Conservation (phyloP, 2,113 vertebrate species). For the Albula glossodonta region DNA sequence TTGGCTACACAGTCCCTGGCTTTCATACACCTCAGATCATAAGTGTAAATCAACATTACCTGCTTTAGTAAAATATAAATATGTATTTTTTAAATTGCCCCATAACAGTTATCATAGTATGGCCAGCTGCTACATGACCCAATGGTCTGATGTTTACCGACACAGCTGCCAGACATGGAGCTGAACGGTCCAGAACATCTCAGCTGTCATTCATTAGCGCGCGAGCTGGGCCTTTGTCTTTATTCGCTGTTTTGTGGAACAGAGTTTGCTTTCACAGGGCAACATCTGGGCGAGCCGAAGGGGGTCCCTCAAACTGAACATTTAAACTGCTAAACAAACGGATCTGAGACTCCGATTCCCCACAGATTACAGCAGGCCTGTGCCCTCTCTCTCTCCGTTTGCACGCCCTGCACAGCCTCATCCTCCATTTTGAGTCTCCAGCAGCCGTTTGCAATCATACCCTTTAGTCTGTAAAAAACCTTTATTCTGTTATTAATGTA, state of each 20-base stretch:
- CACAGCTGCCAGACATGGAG: background rate
- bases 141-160: background rate
- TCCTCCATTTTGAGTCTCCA: background rate
- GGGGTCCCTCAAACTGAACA: slow-evolving; percentile 25
- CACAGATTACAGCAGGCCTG: background rate
- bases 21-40: background rate
- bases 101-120: too few relatives aligned
- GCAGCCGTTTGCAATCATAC: slow-evolving; percentile 38
- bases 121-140: background rate
- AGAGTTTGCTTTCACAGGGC: slow-evolving; percentile 8
- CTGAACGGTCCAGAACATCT: background rate
- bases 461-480: slow-evolving; percentile 39
- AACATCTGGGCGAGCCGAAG: slow-evolving; percentile 12
- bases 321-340: slow-evolving; percentile 4
- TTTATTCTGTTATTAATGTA: slow-evolving; percentile 39
- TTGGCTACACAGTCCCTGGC: background rate
- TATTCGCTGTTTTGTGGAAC: background rate
- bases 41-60: background rate
- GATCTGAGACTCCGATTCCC: background rate
- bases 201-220: background rate
- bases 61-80: background rate
- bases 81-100: too few relatives aligned
- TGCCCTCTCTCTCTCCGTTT: background rate
- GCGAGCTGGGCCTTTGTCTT: background rate
- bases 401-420: too few relatives aligned